These are phyloP conservation scores for Scylla paramamosain DNA, from an alignment of 1,140 invertebrate species.

Conservation along the genomic window DNA sequence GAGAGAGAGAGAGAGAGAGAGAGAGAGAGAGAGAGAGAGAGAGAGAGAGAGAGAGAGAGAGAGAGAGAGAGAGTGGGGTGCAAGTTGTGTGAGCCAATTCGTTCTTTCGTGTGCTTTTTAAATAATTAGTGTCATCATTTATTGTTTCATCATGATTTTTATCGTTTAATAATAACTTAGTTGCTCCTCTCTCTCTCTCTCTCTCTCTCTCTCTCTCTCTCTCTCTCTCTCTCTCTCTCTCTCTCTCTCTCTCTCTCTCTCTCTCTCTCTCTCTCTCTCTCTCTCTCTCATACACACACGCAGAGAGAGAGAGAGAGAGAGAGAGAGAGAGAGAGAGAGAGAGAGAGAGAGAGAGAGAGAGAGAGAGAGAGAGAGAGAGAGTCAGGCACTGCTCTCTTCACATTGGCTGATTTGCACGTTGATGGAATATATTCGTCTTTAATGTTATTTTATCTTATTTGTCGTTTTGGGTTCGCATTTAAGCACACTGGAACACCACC, in stretches of 20 bases:
- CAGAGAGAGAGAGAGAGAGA: no score
- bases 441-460: slow-evolving; percentile 10
- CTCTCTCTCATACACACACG: no score
- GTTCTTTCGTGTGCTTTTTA: no score
- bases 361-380: slow-evolving; percentile 26
- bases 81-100: no score
- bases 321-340: background rate
- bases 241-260: no score
- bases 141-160: no score
- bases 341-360: slow-evolving; percentile 41
- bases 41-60: background rate
- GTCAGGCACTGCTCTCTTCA: background rate
- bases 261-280: no score
- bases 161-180: background rate
- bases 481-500: background rate
- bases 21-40: background rate
- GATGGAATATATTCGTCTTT: slow-evolving; percentile 6
- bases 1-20: no score
- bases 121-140: no score
- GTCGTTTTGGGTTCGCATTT: background rate
- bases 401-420: slow-evolving; percentile 1
- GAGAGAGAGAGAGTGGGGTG: background rate
- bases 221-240: no score
- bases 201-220: background rate
- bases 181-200: background rate